These are phyloP conservation scores for Melanotaenia maccullochi DNA, from an alignment of 2,797 vertebrate species.

Conservation along the genomic window DNA sequence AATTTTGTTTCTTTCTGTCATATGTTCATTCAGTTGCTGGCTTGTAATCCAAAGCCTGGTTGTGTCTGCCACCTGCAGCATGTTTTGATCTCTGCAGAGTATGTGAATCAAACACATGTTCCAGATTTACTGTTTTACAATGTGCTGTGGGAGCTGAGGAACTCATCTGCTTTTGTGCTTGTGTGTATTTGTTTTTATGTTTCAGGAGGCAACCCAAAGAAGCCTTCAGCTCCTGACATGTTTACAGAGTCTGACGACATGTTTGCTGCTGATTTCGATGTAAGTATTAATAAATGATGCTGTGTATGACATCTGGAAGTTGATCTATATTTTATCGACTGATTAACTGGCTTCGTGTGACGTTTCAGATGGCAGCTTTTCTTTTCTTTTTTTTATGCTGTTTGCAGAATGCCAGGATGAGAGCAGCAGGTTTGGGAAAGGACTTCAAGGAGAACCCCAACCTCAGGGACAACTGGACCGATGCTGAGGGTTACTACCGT, in stretches of 20 bases:
- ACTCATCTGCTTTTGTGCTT: constrained; percentile 15
- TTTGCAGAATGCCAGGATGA: constrained; percentile 92
- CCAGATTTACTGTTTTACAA: constrained; percentile 72
- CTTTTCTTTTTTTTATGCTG: background rate
- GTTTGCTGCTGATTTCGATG: constrained; percentile 98
- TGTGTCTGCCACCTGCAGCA: constrained; percentile 79
- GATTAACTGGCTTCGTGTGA: background rate
- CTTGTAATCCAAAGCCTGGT: constrained; percentile 79
- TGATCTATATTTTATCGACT: background rate
- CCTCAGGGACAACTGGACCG: constrained; percentile 99
- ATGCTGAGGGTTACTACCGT: constrained; percentile 99
- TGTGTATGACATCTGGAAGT: background rate
- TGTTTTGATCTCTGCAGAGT: constrained; percentile 82
- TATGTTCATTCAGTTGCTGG: constrained; percentile 83
- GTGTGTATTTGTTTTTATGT: constrained; percentile 34
- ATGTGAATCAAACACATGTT: constrained; percentile 77
- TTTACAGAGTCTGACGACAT: constrained; percentile 99
- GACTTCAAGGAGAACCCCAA: constrained; percentile 99
- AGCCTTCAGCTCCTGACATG: constrained; percentile 96
- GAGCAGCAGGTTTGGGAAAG: constrained; percentile 96
- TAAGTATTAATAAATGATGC: constrained; percentile 76
- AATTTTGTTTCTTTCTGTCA: constrained; percentile 75
- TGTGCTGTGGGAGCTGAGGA: background rate
- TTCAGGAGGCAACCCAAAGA: constrained; percentile 93
- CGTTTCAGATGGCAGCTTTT: background rate